A percentile compares a stretch with the other conserved stretches of the same genome.
Conservation (phyloP, 2,113 vertebrate species). For the Propithecus coquereli region DNA sequence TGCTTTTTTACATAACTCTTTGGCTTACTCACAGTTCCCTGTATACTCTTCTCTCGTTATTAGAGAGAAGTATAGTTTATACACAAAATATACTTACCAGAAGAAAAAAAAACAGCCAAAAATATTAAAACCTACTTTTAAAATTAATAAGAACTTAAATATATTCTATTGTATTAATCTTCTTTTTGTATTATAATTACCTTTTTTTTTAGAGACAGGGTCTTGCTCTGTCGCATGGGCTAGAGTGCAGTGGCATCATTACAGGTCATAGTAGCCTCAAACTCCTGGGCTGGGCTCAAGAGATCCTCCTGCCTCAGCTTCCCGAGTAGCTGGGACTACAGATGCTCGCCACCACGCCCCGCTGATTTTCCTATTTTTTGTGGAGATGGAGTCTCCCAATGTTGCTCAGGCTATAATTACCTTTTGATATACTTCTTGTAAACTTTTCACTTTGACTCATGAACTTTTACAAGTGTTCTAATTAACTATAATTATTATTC, state of each 20-base stretch:
- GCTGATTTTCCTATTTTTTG: too few species aligned
- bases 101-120: background rate
- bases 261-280: too few species aligned
- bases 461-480: background rate
- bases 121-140: background rate
- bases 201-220: background rate
- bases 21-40: background rate
- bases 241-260: too few species aligned
- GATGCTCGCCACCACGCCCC: too few species aligned
- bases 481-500: background rate
- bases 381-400: too few species aligned
- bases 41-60: background rate
- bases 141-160: background rate
- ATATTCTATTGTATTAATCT: background rate
- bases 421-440: background rate
- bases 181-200: background rate
- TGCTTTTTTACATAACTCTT: background rate
- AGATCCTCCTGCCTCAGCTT: too few species aligned
- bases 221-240: too few species aligned
- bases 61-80: background rate
- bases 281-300: too few species aligned
- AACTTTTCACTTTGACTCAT: background rate
- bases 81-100: background rate
- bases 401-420: background rate
- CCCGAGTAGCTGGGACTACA: too few species aligned